These are phyloP conservation scores for Rhynchonema sp. DNA, from an alignment of 2,888 invertebrate genomes.

Conservation along the genomic window DNA sequence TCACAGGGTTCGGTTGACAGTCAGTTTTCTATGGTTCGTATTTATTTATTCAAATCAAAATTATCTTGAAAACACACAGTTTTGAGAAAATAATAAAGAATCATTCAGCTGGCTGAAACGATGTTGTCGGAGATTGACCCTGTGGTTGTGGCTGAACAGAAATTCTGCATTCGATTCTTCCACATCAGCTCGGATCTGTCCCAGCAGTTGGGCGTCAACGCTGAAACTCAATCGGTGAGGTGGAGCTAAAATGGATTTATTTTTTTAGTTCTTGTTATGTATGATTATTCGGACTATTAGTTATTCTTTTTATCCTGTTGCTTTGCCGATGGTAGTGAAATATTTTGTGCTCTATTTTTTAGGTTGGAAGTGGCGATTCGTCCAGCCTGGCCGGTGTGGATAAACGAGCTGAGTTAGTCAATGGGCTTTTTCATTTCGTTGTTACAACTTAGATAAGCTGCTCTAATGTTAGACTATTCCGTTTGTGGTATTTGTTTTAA, in stretches of 20 bases:
- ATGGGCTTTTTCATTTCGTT: neutral
- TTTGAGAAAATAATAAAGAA: no score
- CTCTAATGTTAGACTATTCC: neutral
- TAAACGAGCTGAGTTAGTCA: neutral
- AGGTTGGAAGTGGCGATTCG: neutral
- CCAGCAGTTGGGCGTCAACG: neutral
- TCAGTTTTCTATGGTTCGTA: no score
- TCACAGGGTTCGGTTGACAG: no score
- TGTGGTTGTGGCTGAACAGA: conserved; percentile 76
- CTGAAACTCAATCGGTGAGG: conserved; percentile 14
- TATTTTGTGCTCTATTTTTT: neutral
- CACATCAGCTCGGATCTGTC: conserved; percentile 44
- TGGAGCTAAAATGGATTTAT: no score
- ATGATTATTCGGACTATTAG: no score
- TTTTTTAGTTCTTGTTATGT: no score
- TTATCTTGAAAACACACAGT: no score
- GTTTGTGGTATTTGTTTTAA: no score
- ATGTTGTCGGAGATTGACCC: conserved; percentile 71
- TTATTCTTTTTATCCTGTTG: no score
- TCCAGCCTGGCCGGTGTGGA: neutral
- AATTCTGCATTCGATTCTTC: conserved; percentile 79
- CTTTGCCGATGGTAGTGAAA: neutral
- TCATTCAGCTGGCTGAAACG: conserved; percentile 50
- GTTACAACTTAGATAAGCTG: no score
- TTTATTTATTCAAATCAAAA: no score